These are phyloP conservation scores for Rhinichthys osculus DNA, from an alignment of 2,797 vertebrate species.

Conservation along the genomic window DNA sequence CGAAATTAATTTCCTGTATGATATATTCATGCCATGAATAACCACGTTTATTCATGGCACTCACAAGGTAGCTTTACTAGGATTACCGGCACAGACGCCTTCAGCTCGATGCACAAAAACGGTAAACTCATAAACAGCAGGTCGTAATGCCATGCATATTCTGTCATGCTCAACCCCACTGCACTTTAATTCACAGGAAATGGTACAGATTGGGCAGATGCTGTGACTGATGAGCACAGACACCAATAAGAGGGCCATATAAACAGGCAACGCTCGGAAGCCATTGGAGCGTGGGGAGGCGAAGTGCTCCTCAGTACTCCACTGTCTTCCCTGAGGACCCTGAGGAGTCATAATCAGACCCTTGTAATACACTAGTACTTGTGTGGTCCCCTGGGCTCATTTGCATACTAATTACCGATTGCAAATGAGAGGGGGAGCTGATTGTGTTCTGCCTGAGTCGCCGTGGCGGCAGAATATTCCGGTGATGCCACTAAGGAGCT, in stretches of 20 bases:
- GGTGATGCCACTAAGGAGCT: conserved; percentile 99
- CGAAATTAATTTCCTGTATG: conserved; percentile 8
- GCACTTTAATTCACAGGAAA: conserved; percentile 52
- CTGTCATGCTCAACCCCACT: conserved; percentile 42
- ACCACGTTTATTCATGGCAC: conserved; percentile 36
- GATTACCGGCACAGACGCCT: conserved; percentile 29
- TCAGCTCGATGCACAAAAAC: conserved; percentile 34
- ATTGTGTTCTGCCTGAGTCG: conserved; percentile 67
- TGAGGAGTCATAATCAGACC: conserved; percentile 98
- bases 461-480: conserved; percentile 80
- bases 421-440: conserved; percentile 89
- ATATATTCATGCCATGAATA: conserved; percentile 38
- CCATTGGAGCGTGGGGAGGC: conserved; percentile 53
- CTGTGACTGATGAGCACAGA: conserved; percentile 42
- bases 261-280: conserved; percentile 47
- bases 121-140: conserved; percentile 46
- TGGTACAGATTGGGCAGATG: conserved; percentile 40
- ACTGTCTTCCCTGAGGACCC: conserved; percentile 62
- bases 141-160: conserved; percentile 58
- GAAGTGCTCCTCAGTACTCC: conserved; percentile 61
- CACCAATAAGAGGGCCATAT: conserved; percentile 45
- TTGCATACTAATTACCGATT: conserved; percentile 99
- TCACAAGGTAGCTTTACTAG: conserved; percentile 35
- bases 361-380: conserved; percentile 99
- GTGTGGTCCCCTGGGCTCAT: conserved; percentile 99